Percentiles rank a stretch among this genome's conserved stretches.
phyloP scores from a whole-genome alignment of 2,888 invertebrate genomes.

The Machimus atricapillus region DNA sequence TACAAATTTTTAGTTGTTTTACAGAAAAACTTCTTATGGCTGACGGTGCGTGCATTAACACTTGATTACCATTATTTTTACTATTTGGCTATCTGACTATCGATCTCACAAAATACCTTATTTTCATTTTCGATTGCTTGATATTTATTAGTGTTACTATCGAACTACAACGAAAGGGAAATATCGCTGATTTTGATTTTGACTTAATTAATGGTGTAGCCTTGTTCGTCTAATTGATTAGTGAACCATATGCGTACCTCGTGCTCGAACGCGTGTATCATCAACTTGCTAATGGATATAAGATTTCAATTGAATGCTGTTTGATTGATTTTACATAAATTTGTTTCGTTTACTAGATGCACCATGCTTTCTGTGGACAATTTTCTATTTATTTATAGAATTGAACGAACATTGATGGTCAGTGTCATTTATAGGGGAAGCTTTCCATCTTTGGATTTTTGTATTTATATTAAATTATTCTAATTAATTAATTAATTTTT shows the following conservation, averaged over 20 bases:
- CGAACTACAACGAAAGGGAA: neutral
- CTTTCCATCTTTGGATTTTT: neutral
- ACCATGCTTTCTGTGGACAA: neutral
- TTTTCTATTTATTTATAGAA: neutral
- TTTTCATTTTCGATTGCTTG: too few species aligned
- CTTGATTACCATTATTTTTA: too few species aligned
- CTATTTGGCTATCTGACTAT: too few species aligned
- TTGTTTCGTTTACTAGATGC: neutral
- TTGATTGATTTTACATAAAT: neutral
- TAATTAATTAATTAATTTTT: neutral
- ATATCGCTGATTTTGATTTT: neutral
- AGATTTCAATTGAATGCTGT: neutral
- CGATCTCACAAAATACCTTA: too few species aligned
- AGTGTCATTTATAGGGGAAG: neutral
- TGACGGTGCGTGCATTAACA: too few species aligned
- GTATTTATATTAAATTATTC: too few species aligned
- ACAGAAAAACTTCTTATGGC: too few species aligned
- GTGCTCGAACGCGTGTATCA: neutral
- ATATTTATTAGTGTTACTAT: neutral
- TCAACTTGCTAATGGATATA: neutral
- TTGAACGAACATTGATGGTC: neutral
- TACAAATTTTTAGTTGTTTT: too few species aligned
- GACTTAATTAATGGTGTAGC: neutral
- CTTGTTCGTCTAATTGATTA: neutral
- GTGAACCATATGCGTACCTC: neutral